Evolutionary conservation across 2,113 vertebrate genomes (phyloP).

Genomic region (Numenius arquata): DNA sequence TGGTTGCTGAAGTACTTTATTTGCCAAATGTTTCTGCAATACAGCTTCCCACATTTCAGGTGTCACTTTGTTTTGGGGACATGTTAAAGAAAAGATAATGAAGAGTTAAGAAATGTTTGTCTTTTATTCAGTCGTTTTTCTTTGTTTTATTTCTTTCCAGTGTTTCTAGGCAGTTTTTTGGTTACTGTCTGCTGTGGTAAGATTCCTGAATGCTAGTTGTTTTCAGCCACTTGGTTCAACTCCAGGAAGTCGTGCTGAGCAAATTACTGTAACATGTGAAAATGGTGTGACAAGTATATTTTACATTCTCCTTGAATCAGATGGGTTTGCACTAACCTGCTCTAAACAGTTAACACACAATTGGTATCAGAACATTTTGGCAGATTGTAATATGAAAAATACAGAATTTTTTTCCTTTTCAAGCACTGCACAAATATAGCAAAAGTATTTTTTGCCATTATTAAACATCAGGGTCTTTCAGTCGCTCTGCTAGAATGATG

Average conservation of each 20-base stretch:
- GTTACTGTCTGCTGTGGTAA: background rate
- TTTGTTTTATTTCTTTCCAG: background rate
- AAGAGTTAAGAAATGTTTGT: background rate
- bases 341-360: background rate
- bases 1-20: background rate
- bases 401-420: background rate
- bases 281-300: conserved; percentile 13
- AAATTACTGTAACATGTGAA: conserved; percentile 41
- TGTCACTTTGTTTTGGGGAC: background rate
- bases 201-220: background rate
- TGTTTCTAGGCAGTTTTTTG: background rate
- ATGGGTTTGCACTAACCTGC: conserved; percentile 12
- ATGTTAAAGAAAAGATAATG: background rate
- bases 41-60: background rate
- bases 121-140: background rate
- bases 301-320: conserved; percentile 17
- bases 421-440: background rate
- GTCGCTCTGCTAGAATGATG: background rate
- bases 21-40: background rate
- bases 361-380: background rate
- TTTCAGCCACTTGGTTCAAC: conserved; percentile 12
- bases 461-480: background rate
- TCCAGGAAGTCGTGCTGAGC: background rate
- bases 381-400: background rate
- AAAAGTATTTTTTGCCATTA: background rate